Conservation (phyloP, 1,140 invertebrate genomes). For the Cardiocondyla obscurior region DNA sequence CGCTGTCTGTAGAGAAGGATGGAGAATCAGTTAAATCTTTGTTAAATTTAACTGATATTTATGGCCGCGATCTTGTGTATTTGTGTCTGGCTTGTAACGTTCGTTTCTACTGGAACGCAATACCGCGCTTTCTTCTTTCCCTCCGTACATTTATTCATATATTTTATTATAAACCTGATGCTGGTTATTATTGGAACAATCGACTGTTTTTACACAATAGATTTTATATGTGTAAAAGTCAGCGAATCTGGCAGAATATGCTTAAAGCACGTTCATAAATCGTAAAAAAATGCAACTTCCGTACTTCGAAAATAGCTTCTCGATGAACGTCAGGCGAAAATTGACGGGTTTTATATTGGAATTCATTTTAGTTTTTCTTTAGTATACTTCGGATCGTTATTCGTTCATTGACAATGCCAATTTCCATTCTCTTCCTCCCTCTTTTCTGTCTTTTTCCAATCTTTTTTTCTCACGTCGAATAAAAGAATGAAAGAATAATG, state of each 20-base stretch:
- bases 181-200: not conserved
- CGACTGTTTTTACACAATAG: not conserved
- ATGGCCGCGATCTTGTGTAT: not conserved
- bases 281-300: not conserved
- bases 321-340: constrained; percentile 21
- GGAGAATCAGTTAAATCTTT: constrained; percentile 12
- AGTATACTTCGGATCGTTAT: not conserved
- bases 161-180: constrained; percentile 1
- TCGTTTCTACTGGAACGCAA: not conserved
- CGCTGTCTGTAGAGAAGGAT: not conserved
- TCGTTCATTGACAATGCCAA: constrained; percentile 40
- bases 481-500: constrained; percentile 21
- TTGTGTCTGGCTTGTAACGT: not conserved
- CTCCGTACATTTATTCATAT: not conserved
- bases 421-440: constrained; percentile 27
- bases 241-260: not conserved
- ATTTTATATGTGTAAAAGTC: not conserved
- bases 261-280: not conserved
- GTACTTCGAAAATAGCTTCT: not conserved
- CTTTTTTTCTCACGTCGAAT: constrained; percentile 10
- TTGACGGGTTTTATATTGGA: constrained; percentile 13
- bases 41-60: constrained; percentile 37
- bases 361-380: constrained; percentile 4
- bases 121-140: not conserved
- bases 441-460: not conserved